phyloP scores from a whole-genome alignment of 2,797 vertebrate species.

The Crotalus adamanteus region DNA sequence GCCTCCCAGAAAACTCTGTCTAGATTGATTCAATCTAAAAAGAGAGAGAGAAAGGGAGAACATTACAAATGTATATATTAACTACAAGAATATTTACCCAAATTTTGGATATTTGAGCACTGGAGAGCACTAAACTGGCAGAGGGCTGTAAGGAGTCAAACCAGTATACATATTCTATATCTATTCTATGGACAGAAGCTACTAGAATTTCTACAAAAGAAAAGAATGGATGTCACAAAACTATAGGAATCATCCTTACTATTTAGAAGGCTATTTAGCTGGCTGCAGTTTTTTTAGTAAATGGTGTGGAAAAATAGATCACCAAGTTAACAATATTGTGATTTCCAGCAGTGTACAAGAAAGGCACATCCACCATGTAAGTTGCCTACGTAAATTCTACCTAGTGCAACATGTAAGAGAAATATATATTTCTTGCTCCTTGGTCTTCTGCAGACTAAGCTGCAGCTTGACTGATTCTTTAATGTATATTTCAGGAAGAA shows the following conservation, averaged over 20 bases:
- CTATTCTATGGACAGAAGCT: not conserved
- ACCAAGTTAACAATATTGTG: not conserved
- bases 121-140: not conserved
- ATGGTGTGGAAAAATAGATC: not conserved
- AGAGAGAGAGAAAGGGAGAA: not conserved
- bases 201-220: not conserved
- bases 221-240: not conserved
- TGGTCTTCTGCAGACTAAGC: not conserved
- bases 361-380: not conserved
- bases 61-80: not conserved
- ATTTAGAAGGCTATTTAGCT: too few species aligned
- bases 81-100: not conserved
- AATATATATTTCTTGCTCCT: not conserved
- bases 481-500: not conserved
- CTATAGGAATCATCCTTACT: too few species aligned
- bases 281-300: too few species aligned
- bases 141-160: not conserved
- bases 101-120: not conserved
- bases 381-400: not conserved
- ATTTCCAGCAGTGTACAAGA: not conserved
- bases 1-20: not conserved
- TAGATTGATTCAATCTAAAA: not conserved
- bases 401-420: not conserved
- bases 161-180: not conserved
- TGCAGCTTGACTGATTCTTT: not conserved